These are phyloP conservation scores for Icerya purchasi DNA, from an alignment of 2,888 invertebrate species.

Conservation along the genomic window DNA sequence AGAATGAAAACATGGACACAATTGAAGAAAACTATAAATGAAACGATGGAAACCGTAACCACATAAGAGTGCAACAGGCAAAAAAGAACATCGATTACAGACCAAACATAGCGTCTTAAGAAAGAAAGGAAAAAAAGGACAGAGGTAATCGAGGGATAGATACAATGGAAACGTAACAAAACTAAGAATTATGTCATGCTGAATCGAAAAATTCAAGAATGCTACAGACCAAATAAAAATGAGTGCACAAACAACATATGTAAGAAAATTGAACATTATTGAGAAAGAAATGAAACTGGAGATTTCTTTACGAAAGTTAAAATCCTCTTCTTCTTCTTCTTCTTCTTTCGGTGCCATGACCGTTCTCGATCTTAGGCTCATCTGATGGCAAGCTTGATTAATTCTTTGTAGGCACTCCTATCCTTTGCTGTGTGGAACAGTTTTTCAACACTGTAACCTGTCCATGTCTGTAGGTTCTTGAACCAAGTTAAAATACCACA, in stretches of 20 bases:
- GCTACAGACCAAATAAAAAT: too few species aligned
- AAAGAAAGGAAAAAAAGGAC: background rate
- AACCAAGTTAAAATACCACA: too few species aligned
- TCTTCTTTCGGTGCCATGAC: too few species aligned
- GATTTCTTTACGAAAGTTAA: background rate
- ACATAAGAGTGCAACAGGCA: background rate
- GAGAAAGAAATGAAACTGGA: background rate
- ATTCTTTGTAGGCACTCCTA: too few species aligned
- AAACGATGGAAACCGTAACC: background rate
- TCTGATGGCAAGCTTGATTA: too few species aligned
- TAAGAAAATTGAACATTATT: background rate
- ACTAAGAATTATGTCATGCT: background rate
- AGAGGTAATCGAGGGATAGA: background rate
- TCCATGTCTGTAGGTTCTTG: too few species aligned
- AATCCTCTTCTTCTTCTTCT: too few species aligned
- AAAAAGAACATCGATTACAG: background rate
- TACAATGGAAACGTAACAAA: background rate
- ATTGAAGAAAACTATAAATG: background rate
- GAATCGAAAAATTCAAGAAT: background rate
- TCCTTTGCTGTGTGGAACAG: too few species aligned
- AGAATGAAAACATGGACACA: background rate
- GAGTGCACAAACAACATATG: background rate
- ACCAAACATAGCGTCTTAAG: background rate
- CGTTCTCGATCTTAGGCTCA: too few species aligned
- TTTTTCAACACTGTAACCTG: too few species aligned